These are phyloP conservation scores for Tenthredo amoena DNA, from an alignment of 2,888 invertebrate genomes.

Conservation along the genomic window DNA sequence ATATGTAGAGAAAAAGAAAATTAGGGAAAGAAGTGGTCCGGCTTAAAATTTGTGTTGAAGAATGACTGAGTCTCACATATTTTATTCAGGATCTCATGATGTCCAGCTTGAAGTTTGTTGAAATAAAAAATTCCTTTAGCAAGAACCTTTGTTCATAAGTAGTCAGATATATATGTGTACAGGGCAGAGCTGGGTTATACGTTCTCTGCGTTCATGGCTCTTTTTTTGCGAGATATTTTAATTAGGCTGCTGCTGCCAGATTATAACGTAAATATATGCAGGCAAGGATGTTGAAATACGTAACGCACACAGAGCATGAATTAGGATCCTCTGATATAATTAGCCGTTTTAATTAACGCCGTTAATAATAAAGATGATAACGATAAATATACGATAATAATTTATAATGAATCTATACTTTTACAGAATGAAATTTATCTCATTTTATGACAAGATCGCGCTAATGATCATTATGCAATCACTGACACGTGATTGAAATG, in stretches of 20 bases:
- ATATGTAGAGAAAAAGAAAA: background rate
- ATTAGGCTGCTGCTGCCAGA: background rate
- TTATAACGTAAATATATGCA: conserved; percentile 4
- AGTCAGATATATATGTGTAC: background rate
- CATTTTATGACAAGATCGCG: background rate
- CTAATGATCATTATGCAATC: background rate
- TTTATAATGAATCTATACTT: background rate
- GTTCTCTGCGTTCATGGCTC: background rate
- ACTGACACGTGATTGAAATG: background rate
- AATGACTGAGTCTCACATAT: background rate
- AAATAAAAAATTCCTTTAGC: background rate
- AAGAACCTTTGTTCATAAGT: background rate
- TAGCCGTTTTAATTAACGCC: background rate
- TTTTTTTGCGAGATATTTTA: background rate
- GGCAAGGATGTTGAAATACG: background rate
- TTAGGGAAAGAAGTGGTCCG: background rate
- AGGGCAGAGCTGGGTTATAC: background rate
- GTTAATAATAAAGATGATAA: background rate
- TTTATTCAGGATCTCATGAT: conserved; percentile 4
- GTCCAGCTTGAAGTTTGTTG: background rate
- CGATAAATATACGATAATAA: conserved; percentile 8
- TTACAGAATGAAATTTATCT: background rate
- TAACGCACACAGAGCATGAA: background rate
- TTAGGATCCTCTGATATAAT: conserved; percentile 4
- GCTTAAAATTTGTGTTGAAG: background rate